Evolutionary conservation across 2,797 vertebrate species (phyloP), one percentile per base, ranked within the genome.

Genomic region (Otolemur crassicaudatus): DNA sequence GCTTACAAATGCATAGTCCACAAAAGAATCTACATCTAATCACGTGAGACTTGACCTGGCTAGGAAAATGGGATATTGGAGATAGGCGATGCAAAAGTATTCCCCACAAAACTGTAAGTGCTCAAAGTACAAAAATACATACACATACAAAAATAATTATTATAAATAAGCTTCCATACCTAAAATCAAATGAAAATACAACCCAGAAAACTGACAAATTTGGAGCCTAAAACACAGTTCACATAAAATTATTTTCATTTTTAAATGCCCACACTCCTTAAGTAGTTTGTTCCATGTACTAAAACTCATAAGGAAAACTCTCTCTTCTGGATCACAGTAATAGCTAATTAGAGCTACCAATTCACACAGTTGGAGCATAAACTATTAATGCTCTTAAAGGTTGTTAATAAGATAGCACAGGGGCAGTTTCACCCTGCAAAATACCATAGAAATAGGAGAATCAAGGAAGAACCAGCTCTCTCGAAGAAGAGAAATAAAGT

Each of bases 321-420:
- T 89, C 31, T 94, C 94, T 94, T 75, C 79, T 94, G 60, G 73
- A 91, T 94, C 96, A 94, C 79, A 96, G 75, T 93, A 95, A 96
- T 94, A 96, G 89, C 93, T 96, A 91, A 94, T 96, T 96, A 96
- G 96, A 95, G 63, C 43, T 93, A 91, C 91, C 75, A 94, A 80
- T 86, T 96, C 83, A 97, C 83, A 95, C 58, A 96, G 86, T 77
- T 96, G 86, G 93, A 95, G 10, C 60, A 91, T 95, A n/a, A 96
- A 89, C 95, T 89, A 96, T 94, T 97, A 91, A 93, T 87, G 60
- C 94, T 40, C 19, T 63, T 88, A 90, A 92, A 83, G 37, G 27
- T 4, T 81, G 61, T 58, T 82, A 91, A 94, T 65, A 93, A 96
- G 73, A 89, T 6, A 82, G 67, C 56, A 19, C 85, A 96, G 40